Evolutionary conservation across 2,888 invertebrate genomes (phyloP), one percentile per base, ranked within the genome.

Genomic region (Chrysolina haemoptera): DNA sequence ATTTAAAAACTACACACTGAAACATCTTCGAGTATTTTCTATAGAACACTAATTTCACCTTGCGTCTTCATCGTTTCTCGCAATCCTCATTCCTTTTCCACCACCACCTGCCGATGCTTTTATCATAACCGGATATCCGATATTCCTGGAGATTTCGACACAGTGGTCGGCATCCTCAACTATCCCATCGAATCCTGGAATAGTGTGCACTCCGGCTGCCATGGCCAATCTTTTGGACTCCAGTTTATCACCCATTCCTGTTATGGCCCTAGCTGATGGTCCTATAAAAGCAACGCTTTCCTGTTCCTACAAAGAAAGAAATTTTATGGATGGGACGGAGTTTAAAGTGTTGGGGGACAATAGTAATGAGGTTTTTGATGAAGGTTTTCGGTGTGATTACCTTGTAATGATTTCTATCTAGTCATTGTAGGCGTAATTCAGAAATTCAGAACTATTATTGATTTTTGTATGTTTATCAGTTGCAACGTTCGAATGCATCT

Each of bases 61-160:
- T 9, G 90, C 89, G 81, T 93, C 92, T 73, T 90, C 87, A 79
- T 93, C 92, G 85, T 91, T 91, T 87, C 91, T 90, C 1, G 92
- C 93, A 69, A 93, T 90, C 78, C 93, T 87, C 92, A 93, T 92
- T 35, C 93, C 93, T 84, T 92, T 93, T 14, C 93, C 93, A 43
- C 93, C 93, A 68, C 93, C 93, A 18, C 93, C 93, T 55, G 92
- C 92, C 1, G 92, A 91, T 0, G 93, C 93, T 86, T 93, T 93
- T 77, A 93, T 91, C 93, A 93, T 93, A 35, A 93, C 93, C 0
- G 93, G 93, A 85, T 92, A 93, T 11, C 91, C 91, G 71, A 92
- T 91, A 53, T 90, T 88, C 79, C 89, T 89, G 20, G 92, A 88
- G 55, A 92, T 89, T 81, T 89, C 86, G 27, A 92, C 89, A 83